phyloP scores from a whole-genome alignment of 2,888 invertebrate genomes.

The Phanerotoma sp. region DNA sequence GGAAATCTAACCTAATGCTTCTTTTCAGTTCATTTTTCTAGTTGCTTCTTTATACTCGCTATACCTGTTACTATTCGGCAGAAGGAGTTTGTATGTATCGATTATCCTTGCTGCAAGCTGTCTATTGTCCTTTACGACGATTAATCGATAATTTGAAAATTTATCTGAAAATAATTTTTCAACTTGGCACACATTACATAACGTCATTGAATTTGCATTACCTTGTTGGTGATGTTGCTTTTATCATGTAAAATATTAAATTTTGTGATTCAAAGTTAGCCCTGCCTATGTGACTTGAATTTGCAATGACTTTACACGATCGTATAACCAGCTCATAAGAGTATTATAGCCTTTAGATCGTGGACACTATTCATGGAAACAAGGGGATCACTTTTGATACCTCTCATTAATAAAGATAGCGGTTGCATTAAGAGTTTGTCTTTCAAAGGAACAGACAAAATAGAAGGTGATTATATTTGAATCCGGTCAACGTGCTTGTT shows the following conservation, averaged over 20 bases:
- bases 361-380: constrained; percentile 5
- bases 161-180: too few relatives aligned
- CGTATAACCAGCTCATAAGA: constrained; percentile 15
- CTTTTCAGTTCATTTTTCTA: constrained; percentile 4
- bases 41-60: neutral
- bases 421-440: constrained; percentile 4
- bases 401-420: constrained; percentile 24
- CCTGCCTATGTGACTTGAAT: neutral
- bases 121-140: too few relatives aligned
- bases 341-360: constrained; percentile 7
- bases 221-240: neutral
- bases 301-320: neutral
- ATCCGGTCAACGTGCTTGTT: too few relatives aligned
- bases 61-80: neutral
- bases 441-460: constrained; percentile 10
- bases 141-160: too few relatives aligned
- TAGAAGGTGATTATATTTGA: neutral
- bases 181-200: too few relatives aligned
- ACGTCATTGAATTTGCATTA: too few relatives aligned
- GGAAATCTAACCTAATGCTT: constrained; percentile 19
- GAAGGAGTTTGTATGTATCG: too few relatives aligned
- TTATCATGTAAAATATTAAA: constrained; percentile 1
- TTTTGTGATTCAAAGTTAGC: neutral
- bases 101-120: too few relatives aligned
- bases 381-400: constrained; percentile 19